Base-by-base conservation (phyloP, 2,888 invertebrate genomes). In the Lasioglossum zephyrum region DNA sequence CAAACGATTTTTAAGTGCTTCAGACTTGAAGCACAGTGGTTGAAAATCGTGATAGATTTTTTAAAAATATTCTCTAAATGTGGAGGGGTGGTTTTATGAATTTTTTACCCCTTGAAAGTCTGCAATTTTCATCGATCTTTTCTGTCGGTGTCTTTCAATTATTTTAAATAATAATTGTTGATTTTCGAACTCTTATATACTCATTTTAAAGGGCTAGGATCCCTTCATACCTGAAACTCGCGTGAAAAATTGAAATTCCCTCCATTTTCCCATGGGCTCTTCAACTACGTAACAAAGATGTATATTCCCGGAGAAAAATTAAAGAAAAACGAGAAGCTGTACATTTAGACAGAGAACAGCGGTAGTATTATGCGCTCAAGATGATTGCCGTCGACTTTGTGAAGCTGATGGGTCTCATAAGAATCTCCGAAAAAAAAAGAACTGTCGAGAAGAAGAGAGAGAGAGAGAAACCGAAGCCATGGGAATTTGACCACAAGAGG, bases 401-500 rank as follows among this genome's bases (percentile, higher is more conserved):
- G 63, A 63, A 16, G 63, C 6, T 63, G 63, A 63, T 31, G 63
- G 63, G 31, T 26, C 16, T 31, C 31, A 6, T 63, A 63, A 63
- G 63, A 31, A 63, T 63, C 31, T 31, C 1, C 16, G n/a, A n/a
- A 16, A 31, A 26, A 63, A 60, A 63, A 53, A 53, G 9, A 63
- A 16, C 31, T 16, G 63, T 0, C 5, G 16, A 31, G 60, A 26
- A 26, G 13, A 4, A 60, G 57, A 26, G 26, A 26, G n/a, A n/a
- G n/a, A n/a, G n/a, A 4, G 13, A 11, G 13, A 26, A 31, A 31
- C 63, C 13, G 66, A 66, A 66, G 31, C 66, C 66, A 66, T 66
- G 66, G 66, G 66, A 66, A 66, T 66, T 66, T 31, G 63, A 63
- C 63, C 63, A 63, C 63, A 63, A 63, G 63, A 63, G 63, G 31